Evolutionary conservation across 1,140 invertebrate species (phyloP).

Genomic region (Leucophenga varia): DNA sequence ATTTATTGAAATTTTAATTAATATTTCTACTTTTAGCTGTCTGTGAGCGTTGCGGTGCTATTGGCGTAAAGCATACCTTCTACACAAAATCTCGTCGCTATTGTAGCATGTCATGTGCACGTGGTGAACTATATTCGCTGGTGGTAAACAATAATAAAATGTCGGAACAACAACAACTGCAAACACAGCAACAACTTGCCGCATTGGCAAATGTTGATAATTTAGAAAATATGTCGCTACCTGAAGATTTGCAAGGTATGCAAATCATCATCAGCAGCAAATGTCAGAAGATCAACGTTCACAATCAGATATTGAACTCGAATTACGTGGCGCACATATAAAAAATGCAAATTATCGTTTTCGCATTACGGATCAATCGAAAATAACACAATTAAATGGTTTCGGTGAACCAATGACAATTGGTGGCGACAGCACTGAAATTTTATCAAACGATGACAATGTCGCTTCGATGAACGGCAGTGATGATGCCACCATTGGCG

Average conservation of each 20-base stretch:
- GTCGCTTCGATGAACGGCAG: constrained; percentile 36
- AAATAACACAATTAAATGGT: constrained; percentile 51
- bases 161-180: constrained; percentile 32
- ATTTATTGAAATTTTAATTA: neutral
- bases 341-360: constrained; percentile 55
- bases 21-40: constrained; percentile 64
- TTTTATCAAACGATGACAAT: constrained; percentile 29
- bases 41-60: constrained; percentile 85
- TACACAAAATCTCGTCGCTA: constrained; percentile 82
- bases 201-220: constrained; percentile 6
- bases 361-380: constrained; percentile 52
- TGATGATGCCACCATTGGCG: constrained; percentile 23
- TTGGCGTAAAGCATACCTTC: constrained; percentile 87
- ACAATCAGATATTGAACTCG: constrained; percentile 43
- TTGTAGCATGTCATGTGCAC: constrained; percentile 75
- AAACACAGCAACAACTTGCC: constrained; percentile 21
- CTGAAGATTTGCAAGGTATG: constrained; percentile 14
- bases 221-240: constrained; percentile 23
- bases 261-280: constrained; percentile 18
- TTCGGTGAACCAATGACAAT: constrained; percentile 45
- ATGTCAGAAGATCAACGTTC: constrained; percentile 22
- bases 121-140: constrained; percentile 58
- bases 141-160: constrained; percentile 50
- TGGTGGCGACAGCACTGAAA: constrained; percentile 25
- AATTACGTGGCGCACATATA: constrained; percentile 45